These are phyloP conservation scores for Parasteatoda tepidariorum DNA, from an alignment of 1,140 invertebrate species.

Conservation along the genomic window DNA sequence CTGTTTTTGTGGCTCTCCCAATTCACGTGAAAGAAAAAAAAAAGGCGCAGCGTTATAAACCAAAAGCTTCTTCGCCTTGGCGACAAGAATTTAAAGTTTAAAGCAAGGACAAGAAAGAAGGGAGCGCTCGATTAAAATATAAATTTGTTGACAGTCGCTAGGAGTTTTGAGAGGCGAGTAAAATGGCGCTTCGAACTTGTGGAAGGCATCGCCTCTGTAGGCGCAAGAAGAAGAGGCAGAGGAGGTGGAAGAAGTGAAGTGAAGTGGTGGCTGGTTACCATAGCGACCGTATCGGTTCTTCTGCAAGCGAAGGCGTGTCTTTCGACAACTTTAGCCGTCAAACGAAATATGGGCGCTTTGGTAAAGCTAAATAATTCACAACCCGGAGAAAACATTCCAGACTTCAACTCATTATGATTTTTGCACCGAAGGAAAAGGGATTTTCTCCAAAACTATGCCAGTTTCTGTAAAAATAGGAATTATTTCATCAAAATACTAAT, in stretches of 20 bases:
- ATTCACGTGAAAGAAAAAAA: neutral
- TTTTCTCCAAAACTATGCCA: conserved; percentile 19
- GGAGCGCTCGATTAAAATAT: conserved; percentile 37
- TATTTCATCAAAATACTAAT: too few relatives aligned
- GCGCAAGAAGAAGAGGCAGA: conserved; percentile 29
- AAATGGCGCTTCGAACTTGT: conserved; percentile 52
- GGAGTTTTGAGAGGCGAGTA: conserved; percentile 43
- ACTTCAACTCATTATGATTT: conserved; percentile 59
- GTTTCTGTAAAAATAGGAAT: neutral
- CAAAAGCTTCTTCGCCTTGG: neutral
- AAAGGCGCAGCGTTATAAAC: neutral
- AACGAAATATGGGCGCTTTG: conserved; percentile 57
- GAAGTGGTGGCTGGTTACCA: conserved; percentile 50
- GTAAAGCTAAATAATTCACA: conserved; percentile 58
- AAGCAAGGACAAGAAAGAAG: neutral
- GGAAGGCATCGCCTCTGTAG: conserved; percentile 43
- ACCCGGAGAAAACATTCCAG: conserved; percentile 50
- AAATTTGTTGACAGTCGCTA: conserved; percentile 51
- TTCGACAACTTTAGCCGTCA: conserved; percentile 57
- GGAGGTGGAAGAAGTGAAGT: conserved; percentile 37
- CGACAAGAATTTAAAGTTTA: neutral
- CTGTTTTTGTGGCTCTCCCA: neutral
- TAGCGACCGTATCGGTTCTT: conserved; percentile 45
- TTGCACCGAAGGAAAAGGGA: conserved; percentile 23
- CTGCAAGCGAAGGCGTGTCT: conserved; percentile 43